phyloP scores from a whole-genome alignment of 2,888 invertebrate species.

The Lithophane semibrunnea region DNA sequence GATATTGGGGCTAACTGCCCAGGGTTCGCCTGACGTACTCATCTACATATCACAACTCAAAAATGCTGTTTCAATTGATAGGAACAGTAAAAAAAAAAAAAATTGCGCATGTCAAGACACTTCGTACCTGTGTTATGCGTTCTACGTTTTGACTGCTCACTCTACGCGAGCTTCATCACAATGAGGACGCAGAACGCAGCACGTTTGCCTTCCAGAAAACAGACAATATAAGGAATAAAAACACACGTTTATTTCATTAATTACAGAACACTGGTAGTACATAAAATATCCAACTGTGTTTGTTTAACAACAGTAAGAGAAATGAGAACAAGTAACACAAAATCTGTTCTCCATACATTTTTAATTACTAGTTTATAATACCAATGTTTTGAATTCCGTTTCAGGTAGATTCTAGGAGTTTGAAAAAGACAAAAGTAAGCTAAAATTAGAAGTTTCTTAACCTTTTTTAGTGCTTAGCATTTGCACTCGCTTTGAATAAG shows the following conservation, averaged over 20 bases:
- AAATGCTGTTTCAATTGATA: not conserved
- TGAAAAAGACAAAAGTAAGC: conserved; percentile 63
- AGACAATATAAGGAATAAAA: conserved; percentile 9
- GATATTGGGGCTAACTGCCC: not conserved
- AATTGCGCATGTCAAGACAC: too few relatives aligned
- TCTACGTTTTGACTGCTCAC: not conserved
- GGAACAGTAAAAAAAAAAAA: not conserved
- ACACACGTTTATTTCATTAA: conserved; percentile 9
- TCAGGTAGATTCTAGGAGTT: conserved; percentile 63
- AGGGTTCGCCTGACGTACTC: not conserved
- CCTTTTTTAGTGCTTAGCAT: conserved; percentile 52
- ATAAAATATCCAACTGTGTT: conserved; percentile 1
- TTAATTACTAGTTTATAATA: conserved; percentile 48
- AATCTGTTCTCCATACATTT: conserved; percentile 10
- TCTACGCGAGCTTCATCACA: not conserved
- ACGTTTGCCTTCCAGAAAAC: not conserved
- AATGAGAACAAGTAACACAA: not conserved
- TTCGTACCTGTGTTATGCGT: not conserved
- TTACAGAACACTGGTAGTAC: conserved; percentile 14
- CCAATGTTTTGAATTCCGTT: conserved; percentile 61
- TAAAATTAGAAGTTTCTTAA: conserved; percentile 56
- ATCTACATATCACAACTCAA: not conserved
- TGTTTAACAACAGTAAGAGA: not conserved
- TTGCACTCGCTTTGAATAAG: conserved; percentile 54
- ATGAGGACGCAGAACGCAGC: not conserved